phyloP scores from a whole-genome alignment of 2,797 vertebrate species.

The Lepilemur septentrionalis region DNA sequence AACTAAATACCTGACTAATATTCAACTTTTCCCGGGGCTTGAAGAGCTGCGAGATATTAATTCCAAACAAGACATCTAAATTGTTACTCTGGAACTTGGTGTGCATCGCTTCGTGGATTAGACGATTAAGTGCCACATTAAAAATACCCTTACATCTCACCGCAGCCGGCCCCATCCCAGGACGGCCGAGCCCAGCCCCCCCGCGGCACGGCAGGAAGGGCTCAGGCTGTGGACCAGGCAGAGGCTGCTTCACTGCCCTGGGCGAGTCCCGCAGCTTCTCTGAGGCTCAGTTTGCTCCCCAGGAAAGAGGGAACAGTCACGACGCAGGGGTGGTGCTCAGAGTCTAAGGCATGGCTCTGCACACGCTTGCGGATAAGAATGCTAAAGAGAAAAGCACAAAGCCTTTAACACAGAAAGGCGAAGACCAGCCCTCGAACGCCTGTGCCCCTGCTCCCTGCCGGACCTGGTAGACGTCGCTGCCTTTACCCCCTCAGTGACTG shows the following conservation, averaged over 20 bases:
- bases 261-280: fast-evolving
- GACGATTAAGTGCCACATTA: neutral
- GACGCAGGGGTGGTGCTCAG: fast-evolving
- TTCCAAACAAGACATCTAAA: constrained; percentile 67
- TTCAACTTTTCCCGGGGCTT: constrained; percentile 36
- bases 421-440: fast-evolving
- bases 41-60: constrained; percentile 63
- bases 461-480: fast-evolving
- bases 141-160: neutral
- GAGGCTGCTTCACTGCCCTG: fast-evolving
- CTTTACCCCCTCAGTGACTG: fast-evolving
- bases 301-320: neutral
- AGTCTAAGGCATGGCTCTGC: fast-evolving
- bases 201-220: neutral
- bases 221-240: fast-evolving
- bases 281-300: neutral
- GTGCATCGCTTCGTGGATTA: neutral
- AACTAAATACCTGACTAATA: constrained; percentile 76
- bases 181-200: fast-evolving
- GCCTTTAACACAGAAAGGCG: neutral
- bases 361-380: fast-evolving
- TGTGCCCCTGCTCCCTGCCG: fast-evolving
- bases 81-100: constrained; percentile 60
- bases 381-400: neutral
- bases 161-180: neutral